These are phyloP conservation scores for Agrilus mali DNA, from an alignment of 2,888 invertebrate genomes.

Conservation along the genomic window DNA sequence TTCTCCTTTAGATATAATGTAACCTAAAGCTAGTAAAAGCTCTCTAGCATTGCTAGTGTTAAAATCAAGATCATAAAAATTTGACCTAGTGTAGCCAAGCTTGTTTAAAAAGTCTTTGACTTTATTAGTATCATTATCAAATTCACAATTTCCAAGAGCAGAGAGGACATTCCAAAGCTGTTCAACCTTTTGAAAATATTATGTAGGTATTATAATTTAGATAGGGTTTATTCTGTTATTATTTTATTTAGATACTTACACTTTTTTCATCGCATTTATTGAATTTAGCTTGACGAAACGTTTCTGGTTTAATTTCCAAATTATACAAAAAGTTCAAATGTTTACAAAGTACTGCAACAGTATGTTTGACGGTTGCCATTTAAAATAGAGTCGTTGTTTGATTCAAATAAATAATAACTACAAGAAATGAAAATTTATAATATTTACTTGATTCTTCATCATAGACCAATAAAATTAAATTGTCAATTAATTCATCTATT, in stretches of 20 bases:
- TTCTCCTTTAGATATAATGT: slow-evolving; percentile 25
- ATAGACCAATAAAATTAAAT: not conserved
- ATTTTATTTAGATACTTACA: slow-evolving; percentile 20
- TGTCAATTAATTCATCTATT: not conserved
- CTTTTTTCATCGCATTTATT: slow-evolving; percentile 21
- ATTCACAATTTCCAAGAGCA: not conserved
- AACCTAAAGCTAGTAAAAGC: slow-evolving; percentile 29
- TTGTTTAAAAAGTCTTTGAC: too few relatives aligned
- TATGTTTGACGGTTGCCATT: slow-evolving; percentile 20
- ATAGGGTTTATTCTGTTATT: not conserved
- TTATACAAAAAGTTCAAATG: slow-evolving; percentile 24
- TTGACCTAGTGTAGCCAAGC: too few relatives aligned
- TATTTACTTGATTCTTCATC: not conserved
- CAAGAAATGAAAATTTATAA: not conserved
- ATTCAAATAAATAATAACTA: not conserved
- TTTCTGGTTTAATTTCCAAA: slow-evolving; percentile 25
- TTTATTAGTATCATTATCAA: too few relatives aligned
- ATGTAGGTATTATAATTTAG: not conserved
- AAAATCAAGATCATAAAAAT: too few relatives aligned
- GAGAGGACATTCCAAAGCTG: slow-evolving; percentile 24
- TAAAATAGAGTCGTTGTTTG: slow-evolving; percentile 15
- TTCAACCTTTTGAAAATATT: slow-evolving; percentile 9
- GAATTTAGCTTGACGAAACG: slow-evolving; percentile 29
- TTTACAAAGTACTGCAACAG: slow-evolving; percentile 28
- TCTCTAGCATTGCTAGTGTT: slow-evolving; percentile 14